Base-by-base conservation (phyloP, 2,888 invertebrate species). In the Cheilosia soror region DNA sequence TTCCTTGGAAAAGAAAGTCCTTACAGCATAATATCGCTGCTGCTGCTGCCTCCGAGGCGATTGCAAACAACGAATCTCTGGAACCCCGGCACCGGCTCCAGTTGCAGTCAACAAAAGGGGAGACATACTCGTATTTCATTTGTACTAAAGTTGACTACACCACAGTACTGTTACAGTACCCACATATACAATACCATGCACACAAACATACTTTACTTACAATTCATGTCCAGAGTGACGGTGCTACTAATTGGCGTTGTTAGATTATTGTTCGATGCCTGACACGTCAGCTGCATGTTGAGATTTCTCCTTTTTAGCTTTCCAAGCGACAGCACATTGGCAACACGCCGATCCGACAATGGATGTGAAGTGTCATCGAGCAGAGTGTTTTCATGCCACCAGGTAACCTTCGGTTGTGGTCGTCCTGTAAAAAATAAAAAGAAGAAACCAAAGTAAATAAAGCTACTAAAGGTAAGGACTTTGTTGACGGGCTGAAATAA, bases 191-290 rank as follows among this genome's bases (percentile, higher is more conserved):
- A 9, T 57, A 27, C 53, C 7, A 33, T 5, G 9, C 25, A 51
- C 57, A 29, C 58, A 71, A 33, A 29, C 15, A 66, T 87, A 94
- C 95, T 95, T 90, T 87, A 94, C 95, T 95, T 90, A 95, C 95
- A 93, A 89, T 94, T 94, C 94, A 95, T 94, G 90, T 95, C 95
- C 87, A 96, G 92, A 57, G 94, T 93, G 88, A 96, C 94, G 81
- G 95, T 94, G 87, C 94, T 94, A 83, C 94, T 93, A 87, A 96
- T 93, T 72, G 96, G 95, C 71, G 93, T 91, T 55, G 95, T 95
- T 89, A 94, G 93, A 88, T 95, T 94, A 91, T 95, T 96, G 92
- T 96, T 96, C 87, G 93, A 93, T 53, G 96, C 95, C 89, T 94
- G 93, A 90, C 96, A 96, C 94, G 92, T 95, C 93, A 88, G 94